Evolutionary conservation across 2,888 invertebrate species (phyloP), one percentile per base, ranked within the genome.

Genomic region (Hetaerina titia): DNA sequence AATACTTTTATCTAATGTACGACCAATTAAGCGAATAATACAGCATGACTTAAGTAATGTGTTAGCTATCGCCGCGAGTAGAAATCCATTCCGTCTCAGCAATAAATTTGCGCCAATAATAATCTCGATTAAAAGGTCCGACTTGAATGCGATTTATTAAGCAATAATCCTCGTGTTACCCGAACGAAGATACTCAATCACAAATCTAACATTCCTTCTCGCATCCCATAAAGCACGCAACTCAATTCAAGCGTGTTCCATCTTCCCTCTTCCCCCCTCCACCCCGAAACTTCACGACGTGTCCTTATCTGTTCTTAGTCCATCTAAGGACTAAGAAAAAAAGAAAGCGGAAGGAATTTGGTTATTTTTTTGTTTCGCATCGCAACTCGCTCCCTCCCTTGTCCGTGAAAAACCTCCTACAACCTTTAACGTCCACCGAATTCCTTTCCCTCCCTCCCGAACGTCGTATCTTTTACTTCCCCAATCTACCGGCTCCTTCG

Each of bases 201-300:
- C 25, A 81, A 81, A 81, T 2, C 13, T 31, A 8, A 22, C 81
- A 81, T 81, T 81, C 81, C 81, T 31, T 31, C 81, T 22, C 81
- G 81, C 81, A 92, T 69, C n/a, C 69, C 92, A 92, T 92, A 92
- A 92, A 92, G 92, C 92, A 69, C 92, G 92, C 56, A 69, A 69
- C 92, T 92, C 92, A 92, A 92, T 92, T 69, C 92, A 92, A 25
- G 69, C 92, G 69, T 69, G 69, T 74, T 92, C 92, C 92, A 92
- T n/a, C 56, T 69, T 56, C 11, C 63, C 56, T n/a, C 17, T 25
- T 56, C 22, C 69, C 45, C 69, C 31, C 25, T 2, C 13, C 69
- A 17, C 13, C 15, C 25, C 2, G 81, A n/a, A 31, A 81, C 81
- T 25, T 31, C 74, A 22, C 56, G 92, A 74, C 56, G 69, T 69